Percentiles rank a stretch among this genome's conserved stretches.
phyloP scores from a whole-genome alignment of 2,888 invertebrate species.

The Autographa pulchrina region DNA sequence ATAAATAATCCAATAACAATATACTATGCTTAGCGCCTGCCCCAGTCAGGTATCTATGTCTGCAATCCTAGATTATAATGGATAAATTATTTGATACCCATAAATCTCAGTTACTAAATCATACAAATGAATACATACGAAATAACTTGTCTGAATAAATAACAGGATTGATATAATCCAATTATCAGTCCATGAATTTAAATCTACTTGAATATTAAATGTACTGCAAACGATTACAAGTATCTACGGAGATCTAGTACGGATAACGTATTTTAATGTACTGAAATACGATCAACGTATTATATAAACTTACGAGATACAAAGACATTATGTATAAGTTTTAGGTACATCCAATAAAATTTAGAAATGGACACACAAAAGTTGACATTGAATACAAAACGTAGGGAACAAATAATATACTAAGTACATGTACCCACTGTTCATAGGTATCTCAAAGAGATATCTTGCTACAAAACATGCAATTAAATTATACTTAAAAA shows the following conservation, averaged over 20 bases:
- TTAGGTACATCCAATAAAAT: too few species aligned
- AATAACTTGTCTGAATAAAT: constrained; percentile 7
- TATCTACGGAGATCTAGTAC: not conserved
- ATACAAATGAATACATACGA: constrained; percentile 5
- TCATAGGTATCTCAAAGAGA: too few species aligned
- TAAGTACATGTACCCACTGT: too few species aligned
- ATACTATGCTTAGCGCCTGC: constrained; percentile 2
- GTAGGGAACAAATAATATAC: too few species aligned
- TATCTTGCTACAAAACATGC: too few species aligned
- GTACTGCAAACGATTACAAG: not conserved
- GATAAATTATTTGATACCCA: not conserved
- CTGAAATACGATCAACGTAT: not conserved
- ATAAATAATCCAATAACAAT: constrained; percentile 16
- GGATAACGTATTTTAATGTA: not conserved
- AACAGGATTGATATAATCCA: constrained; percentile 5
- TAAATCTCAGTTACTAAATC: constrained; percentile 7
- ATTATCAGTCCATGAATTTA: constrained; percentile 1
- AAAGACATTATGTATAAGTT: too few species aligned
- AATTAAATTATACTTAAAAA: too few species aligned
- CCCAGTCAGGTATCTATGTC: not conserved
- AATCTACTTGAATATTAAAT: not conserved
- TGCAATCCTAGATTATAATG: not conserved
- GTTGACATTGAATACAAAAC: too few species aligned
- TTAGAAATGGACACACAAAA: too few species aligned
- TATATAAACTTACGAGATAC: too few species aligned